Conservation (phyloP, 2,113 vertebrate genomes). For the Passer domesticus region DNA sequence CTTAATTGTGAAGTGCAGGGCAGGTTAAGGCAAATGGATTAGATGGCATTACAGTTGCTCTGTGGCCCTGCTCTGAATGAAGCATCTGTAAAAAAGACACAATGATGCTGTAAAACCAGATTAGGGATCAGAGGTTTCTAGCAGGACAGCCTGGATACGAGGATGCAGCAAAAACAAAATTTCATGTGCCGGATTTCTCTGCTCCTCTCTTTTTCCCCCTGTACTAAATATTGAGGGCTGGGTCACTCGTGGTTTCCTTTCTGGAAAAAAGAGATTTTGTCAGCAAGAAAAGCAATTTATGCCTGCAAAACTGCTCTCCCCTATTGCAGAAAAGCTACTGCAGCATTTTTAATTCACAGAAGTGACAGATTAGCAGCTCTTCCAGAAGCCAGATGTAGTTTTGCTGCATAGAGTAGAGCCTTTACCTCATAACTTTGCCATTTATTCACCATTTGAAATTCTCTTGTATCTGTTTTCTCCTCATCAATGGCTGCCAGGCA, state of each 20-base stretch:
- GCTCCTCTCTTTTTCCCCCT: not conserved
- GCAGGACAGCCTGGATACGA: not conserved
- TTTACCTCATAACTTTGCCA: not conserved
- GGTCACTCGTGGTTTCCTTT: not conserved
- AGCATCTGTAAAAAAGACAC: not conserved
- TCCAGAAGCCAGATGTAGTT: not conserved
- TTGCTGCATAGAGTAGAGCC: not conserved
- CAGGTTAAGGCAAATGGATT: not conserved
- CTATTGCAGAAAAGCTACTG: not conserved
- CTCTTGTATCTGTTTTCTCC: not conserved
- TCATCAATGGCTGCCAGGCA: not conserved
- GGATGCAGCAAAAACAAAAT: not conserved
- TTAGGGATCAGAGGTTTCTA: not conserved
- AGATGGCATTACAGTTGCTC: not conserved
- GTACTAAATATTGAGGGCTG: not conserved
- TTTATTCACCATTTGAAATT: not conserved
- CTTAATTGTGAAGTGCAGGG: not conserved
- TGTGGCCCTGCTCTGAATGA: not conserved
- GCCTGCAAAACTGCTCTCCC: not conserved
- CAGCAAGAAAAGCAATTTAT: constrained; percentile 22
- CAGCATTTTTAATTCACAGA: not conserved
- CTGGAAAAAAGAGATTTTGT: not conserved
- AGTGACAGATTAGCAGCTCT: not conserved
- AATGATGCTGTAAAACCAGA: not conserved
- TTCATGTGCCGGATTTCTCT: fast-evolving